Evolutionary conservation across 2,888 invertebrate genomes (phyloP).

Genomic region (Idaea dimidiata): DNA sequence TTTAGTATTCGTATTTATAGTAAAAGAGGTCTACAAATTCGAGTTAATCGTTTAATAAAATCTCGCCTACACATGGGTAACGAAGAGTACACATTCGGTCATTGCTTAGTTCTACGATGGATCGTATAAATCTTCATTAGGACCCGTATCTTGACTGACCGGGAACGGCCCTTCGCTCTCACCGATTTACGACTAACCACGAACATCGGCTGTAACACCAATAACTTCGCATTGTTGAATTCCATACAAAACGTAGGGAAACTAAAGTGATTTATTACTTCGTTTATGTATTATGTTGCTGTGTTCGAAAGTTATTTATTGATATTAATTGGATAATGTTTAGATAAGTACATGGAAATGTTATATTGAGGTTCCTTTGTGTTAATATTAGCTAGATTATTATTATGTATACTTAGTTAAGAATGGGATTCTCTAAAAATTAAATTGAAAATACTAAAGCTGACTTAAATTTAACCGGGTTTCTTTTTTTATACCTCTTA

Average conservation of each 20-base stretch:
- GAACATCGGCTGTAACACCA: slow-evolving; percentile 43
- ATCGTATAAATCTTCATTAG: slow-evolving; percentile 61
- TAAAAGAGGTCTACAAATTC: neutral
- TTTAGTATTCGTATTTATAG: neutral
- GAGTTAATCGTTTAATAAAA: slow-evolving; percentile 8
- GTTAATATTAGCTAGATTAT: neutral
- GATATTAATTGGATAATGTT: too few species aligned
- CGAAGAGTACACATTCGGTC: slow-evolving; percentile 10
- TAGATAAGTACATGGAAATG: neutral
- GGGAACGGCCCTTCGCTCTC: slow-evolving; percentile 39
- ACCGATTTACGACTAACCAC: slow-evolving; percentile 40
- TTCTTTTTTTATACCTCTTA: neutral
- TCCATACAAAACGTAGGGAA: neutral
- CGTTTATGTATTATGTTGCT: too few species aligned
- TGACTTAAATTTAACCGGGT: neutral
- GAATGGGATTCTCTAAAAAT: too few species aligned
- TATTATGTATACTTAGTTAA: too few species aligned
- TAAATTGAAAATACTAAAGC: too few species aligned
- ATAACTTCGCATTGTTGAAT: slow-evolving; percentile 25
- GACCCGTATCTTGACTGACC: slow-evolving; percentile 42
- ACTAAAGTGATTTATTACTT: too few species aligned
- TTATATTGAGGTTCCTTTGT: neutral
- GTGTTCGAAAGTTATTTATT: too few species aligned
- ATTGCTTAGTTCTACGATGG: slow-evolving; percentile 25
- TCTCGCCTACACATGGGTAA: neutral